Evolutionary conservation across 2,113 vertebrate species (phyloP).

Genomic region (Haplochromis vanheusdeni): DNA sequence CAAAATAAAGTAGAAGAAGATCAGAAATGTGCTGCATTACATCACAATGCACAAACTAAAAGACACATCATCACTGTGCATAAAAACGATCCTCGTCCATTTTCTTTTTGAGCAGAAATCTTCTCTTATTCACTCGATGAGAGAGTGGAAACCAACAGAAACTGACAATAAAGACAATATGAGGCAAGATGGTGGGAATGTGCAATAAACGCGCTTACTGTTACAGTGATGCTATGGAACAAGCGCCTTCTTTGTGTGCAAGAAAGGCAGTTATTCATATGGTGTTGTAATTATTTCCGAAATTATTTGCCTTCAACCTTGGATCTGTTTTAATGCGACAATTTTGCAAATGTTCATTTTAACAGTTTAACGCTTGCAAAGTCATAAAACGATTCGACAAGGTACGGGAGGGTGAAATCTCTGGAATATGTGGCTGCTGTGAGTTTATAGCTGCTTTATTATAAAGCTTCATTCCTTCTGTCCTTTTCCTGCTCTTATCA

Average conservation of each 20-base stretch:
- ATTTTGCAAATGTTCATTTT: neutral
- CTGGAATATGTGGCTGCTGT: neutral
- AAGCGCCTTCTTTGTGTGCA: neutral
- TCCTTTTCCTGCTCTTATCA: neutral
- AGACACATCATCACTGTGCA: neutral
- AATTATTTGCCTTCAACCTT: neutral
- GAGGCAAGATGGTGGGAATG: constrained; percentile 1
- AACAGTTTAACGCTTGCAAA: neutral
- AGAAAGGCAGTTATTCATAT: neutral
- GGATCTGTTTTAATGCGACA: constrained; percentile 2
- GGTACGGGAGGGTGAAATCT: neutral
- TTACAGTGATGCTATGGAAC: constrained; percentile 27
- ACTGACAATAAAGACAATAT: constrained; percentile 6
- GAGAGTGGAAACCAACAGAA: constrained; percentile 21
- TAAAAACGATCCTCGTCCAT: neutral
- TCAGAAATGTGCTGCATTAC: neutral
- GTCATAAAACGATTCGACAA: constrained; percentile 6
- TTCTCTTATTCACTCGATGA: neutral
- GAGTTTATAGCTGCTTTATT: neutral
- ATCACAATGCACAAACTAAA: neutral
- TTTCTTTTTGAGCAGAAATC: neutral
- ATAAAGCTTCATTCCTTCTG: neutral
- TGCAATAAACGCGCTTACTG: constrained; percentile 5
- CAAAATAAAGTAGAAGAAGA: neutral
- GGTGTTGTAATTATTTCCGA: constrained; percentile 31